These are phyloP conservation scores for Adelphocoris suturalis DNA, from an alignment of 2,888 invertebrate species.

Conservation along the genomic window DNA sequence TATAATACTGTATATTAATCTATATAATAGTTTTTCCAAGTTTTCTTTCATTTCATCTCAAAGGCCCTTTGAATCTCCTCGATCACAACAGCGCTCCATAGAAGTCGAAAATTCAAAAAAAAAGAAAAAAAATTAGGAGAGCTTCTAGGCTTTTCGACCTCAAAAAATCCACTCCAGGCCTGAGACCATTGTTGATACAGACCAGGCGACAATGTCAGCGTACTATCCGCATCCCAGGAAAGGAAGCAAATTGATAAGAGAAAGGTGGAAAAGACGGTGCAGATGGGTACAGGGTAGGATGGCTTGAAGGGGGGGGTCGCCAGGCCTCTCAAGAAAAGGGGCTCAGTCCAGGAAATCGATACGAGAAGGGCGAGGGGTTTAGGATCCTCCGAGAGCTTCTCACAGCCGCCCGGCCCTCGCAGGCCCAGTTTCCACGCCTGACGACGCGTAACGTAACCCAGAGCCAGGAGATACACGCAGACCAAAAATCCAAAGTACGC, in stretches of 20 bases:
- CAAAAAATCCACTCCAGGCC: neutral
- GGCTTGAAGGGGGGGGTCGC: neutral
- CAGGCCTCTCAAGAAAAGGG: slow-evolving; percentile 45
- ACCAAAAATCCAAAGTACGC: no score
- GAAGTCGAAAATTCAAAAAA: no score
- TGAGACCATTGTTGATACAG: neutral
- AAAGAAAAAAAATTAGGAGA: no score
- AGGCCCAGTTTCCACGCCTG: neutral
- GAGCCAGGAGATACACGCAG: neutral
- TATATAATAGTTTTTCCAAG: no score
- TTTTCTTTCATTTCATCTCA: no score
- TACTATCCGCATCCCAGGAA: slow-evolving; percentile 49
- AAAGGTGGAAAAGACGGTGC: slow-evolving; percentile 2
- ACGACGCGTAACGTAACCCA: neutral
- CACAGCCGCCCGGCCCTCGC: neutral
- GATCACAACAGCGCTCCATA: no score
- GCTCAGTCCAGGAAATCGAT: slow-evolving; percentile 56
- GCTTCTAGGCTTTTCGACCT: no score
- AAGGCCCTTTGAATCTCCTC: no score
- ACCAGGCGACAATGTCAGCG: slow-evolving; percentile 4
- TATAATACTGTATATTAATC: no score
- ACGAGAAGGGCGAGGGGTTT: slow-evolving; percentile 33
- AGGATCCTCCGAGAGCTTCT: slow-evolving; percentile 24
- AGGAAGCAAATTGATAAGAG: slow-evolving; percentile 58
- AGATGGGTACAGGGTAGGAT: neutral